These are phyloP conservation scores for Pelobates fuscus DNA, from an alignment of 2,113 vertebrate species.

Conservation along the genomic window DNA sequence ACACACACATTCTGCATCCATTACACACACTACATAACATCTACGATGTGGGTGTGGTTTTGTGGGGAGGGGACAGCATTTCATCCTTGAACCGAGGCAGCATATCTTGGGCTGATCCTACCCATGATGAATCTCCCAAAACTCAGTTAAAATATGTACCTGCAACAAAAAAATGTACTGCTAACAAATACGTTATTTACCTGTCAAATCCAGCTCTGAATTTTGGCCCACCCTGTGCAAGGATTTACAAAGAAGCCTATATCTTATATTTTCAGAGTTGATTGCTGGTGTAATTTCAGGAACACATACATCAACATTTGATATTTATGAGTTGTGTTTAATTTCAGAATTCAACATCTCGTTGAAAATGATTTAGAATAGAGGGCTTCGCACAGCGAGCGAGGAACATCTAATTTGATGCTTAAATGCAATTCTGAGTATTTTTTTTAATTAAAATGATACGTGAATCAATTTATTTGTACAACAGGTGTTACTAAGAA, in stretches of 20 bases:
- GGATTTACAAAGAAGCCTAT: conserved; percentile 28
- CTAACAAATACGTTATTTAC: no score
- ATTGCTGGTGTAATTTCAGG: conserved; percentile 41
- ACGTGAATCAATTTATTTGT: conserved; percentile 47
- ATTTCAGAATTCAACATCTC: conserved; percentile 42
- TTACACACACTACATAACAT: no score
- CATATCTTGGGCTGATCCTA: no score
- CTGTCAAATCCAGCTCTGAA: no score
- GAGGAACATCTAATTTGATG: conserved; percentile 42
- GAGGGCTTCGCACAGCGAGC: conserved; percentile 21
- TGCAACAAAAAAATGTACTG: no score
- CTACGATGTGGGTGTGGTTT: no score
- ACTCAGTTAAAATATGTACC: no score
- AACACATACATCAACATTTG: conserved; percentile 35
- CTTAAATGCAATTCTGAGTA: conserved; percentile 30
- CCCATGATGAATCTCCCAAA: no score
- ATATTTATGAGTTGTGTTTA: conserved; percentile 44
- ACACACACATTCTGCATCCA: no score
- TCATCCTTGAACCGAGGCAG: no score
- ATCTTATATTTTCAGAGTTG: conserved; percentile 27
- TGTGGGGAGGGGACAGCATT: no score
- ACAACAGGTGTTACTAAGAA: conserved; percentile 39
- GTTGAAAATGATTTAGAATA: conserved; percentile 42
- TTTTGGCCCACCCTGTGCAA: no score
- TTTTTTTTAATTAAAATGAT: conserved; percentile 50